Evolutionary conservation across 1,140 invertebrate genomes (phyloP).

Genomic region (Anastatus disparis): DNA sequence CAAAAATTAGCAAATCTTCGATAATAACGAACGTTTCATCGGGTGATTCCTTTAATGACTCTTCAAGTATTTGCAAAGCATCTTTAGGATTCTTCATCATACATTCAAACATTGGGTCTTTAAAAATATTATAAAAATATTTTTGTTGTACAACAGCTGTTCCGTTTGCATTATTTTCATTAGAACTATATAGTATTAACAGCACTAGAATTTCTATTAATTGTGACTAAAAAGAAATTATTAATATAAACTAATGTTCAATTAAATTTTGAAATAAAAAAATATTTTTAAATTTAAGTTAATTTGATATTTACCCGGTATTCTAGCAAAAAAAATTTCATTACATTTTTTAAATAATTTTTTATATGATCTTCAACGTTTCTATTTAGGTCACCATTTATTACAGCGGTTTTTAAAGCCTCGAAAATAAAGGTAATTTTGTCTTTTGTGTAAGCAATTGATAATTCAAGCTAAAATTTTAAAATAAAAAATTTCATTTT

Average conservation of each 20-base stretch:
- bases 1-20: constrained; percentile 52
- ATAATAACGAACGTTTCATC: constrained; percentile 46
- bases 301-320: constrained; percentile 33
- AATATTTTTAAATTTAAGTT: background rate
- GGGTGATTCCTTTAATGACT: constrained; percentile 39
- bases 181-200: constrained; percentile 35
- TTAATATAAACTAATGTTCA: no score
- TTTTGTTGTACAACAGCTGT: background rate
- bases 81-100: constrained; percentile 46
- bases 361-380: constrained; percentile 2
- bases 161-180: background rate
- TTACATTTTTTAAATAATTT: constrained; percentile 47
- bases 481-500: background rate
- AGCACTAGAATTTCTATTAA: background rate
- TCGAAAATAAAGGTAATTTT: constrained; percentile 11
- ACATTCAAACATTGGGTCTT: constrained; percentile 47
- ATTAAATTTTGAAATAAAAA: no score
- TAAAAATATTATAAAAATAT: constrained; percentile 46
- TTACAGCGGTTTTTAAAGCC: background rate
- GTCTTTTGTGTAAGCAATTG: background rate
- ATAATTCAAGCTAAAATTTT: background rate
- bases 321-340: constrained; percentile 48
- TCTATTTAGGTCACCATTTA: background rate
- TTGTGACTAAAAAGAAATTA: constrained; percentile 10
- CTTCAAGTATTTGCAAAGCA: constrained; percentile 45